phyloP scores from a whole-genome alignment of 2,888 invertebrate species.

The Caenorhabditis japonica region DNA sequence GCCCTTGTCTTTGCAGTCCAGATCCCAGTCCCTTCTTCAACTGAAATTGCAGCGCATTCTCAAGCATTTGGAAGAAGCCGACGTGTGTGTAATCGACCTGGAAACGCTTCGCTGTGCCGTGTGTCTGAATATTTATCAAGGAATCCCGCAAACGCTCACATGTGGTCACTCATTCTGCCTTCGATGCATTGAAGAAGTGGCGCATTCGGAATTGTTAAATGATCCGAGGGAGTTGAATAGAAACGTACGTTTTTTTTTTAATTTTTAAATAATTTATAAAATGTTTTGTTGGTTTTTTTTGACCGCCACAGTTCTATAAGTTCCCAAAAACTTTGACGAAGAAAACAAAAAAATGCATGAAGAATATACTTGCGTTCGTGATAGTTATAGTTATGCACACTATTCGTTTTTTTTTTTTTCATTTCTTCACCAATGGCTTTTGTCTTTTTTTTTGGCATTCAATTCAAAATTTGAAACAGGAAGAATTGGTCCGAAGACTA shows the following conservation, averaged over 20 bases:
- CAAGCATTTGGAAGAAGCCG: conserved; percentile 27
- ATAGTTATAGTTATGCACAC: too few species aligned
- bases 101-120: conserved; percentile 42
- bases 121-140: conserved; percentile 38
- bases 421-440: not conserved
- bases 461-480: conserved; percentile 21
- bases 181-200: conserved; percentile 39
- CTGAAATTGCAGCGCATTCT: conserved; percentile 28
- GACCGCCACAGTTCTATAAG: too few species aligned
- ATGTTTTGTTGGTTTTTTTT: too few species aligned
- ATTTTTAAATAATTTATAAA: not conserved
- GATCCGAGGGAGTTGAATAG: conserved; percentile 11
- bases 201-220: conserved; percentile 12
- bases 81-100: conserved; percentile 30
- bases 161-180: conserved; percentile 54
- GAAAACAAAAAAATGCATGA: too few species aligned
- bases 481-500: conserved; percentile 27
- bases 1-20: too few species aligned
- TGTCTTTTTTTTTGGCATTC: conserved; percentile 3
- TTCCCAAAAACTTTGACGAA: too few species aligned
- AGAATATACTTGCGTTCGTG: too few species aligned
- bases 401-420: too few species aligned
- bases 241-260: conserved; percentile 16
- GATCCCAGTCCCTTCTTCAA: too few species aligned
- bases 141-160: conserved; percentile 25